Conservation (phyloP, 2,797 vertebrate genomes). For the Gadopsis bispinosus region DNA sequence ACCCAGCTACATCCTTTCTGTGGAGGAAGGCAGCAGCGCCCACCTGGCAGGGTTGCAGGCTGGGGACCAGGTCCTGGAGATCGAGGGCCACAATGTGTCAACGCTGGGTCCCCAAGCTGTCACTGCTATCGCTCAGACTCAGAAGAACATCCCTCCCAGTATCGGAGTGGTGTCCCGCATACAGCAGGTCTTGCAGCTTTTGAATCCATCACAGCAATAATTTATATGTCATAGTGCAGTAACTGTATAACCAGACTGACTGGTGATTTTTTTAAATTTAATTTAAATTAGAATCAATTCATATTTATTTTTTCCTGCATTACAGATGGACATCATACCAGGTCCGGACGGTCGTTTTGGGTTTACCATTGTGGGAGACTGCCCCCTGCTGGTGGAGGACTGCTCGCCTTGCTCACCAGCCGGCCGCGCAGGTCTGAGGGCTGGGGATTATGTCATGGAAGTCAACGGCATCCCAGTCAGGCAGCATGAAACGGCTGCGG, state of each 20-base stretch:
- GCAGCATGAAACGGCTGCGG: constrained; percentile 81
- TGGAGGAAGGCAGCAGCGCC: constrained; percentile 95
- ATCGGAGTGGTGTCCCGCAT: constrained; percentile 95
- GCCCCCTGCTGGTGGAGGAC: constrained; percentile 88
- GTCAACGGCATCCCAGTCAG: constrained; percentile 87
- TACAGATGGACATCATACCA: constrained; percentile 83
- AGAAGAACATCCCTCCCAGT: constrained; percentile 93
- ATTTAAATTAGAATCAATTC: neutral
- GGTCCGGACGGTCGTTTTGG: constrained; percentile 85
- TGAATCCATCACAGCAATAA: neutral
- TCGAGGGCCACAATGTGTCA: constrained; percentile 93
- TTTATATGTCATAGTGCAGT: neutral
- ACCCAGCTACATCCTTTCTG: constrained; percentile 93
- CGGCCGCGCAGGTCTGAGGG: constrained; percentile 85
- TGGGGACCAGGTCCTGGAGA: constrained; percentile 95
- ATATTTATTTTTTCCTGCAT: constrained; percentile 1
- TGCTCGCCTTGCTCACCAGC: constrained; percentile 88
- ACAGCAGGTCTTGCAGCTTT: constrained; percentile 76
- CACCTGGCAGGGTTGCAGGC: constrained; percentile 90
- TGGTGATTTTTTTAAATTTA: neutral
- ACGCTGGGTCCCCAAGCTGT: constrained; percentile 86
- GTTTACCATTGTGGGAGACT: constrained; percentile 86
- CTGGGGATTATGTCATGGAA: constrained; percentile 90
- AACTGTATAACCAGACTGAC: neutral
- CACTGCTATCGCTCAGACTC: constrained; percentile 87